phyloP scores from a whole-genome alignment of 2,888 invertebrate species.

The Rotaria macrura region DNA sequence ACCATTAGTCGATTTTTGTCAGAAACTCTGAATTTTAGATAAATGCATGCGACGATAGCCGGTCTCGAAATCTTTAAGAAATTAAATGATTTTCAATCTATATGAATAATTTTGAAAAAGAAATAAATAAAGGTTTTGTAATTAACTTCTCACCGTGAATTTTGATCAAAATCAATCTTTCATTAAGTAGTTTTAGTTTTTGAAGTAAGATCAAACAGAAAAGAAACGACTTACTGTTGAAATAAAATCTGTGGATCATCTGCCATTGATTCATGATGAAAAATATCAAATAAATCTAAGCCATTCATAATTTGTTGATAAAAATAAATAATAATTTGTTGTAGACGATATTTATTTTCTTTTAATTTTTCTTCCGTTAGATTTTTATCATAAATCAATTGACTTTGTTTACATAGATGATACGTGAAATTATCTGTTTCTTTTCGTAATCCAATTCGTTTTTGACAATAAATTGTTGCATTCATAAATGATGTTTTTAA shows the following conservation, averaged over 20 bases:
- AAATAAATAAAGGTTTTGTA: too few species aligned
- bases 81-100: too few species aligned
- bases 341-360: background rate
- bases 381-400: background rate
- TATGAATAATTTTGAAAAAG: too few species aligned
- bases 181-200: too few species aligned
- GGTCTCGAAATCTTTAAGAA: too few species aligned
- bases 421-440: background rate
- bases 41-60: too few species aligned
- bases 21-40: too few species aligned
- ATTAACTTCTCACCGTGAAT: too few species aligned
- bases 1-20: too few species aligned
- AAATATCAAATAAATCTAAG: background rate
- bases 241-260: background rate
- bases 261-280: background rate
- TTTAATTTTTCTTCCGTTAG: background rate
- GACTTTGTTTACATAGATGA: background rate
- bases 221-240: background rate
- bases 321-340: background rate
- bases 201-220: too few species aligned
- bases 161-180: too few species aligned
- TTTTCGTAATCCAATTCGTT: background rate
- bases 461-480: conserved; percentile 9
- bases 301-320: background rate
- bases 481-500: background rate